Evolutionary conservation across 2,888 invertebrate genomes (phyloP), one percentile per base, ranked within the genome.

Genomic region (Tetrapedia diversipes): DNA sequence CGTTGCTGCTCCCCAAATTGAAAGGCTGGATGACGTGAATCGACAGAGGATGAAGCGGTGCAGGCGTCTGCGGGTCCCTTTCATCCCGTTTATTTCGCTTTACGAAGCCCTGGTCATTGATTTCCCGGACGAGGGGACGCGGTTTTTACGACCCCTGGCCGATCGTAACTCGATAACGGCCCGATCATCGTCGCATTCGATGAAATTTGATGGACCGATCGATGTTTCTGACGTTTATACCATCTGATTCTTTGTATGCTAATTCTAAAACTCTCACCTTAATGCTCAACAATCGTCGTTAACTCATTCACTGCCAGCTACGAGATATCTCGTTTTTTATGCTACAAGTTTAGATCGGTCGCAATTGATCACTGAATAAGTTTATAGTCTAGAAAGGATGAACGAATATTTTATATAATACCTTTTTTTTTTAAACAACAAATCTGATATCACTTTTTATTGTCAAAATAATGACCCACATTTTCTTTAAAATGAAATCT

Each of bases 101-200:
- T 63, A 61, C 74, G 56, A 67, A 24, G 37, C 27, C 34, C 29
- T 69, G 60, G 73, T 80, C 84, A 81, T 80, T 79, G 83, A 85
- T 84, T 84, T 84, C 79, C 80, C 29, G 73, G 47, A 64, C 77
- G 57, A 73, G 75, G 80, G 79, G 80, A 67, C 45, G 27, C 22
- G 41, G 64, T 61, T 60, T 82, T 72, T 63, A 68, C 53, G 56
- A 74, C 60, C 64, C 66, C 37, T 57, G 51, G 32, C 24, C 39
- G 53, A 77, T 75, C 51, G 60, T 70, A 74, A 75, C 22, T 72
- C 54, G 72, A 75, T 82, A 82, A 67, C 64, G 34, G 22, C 32
- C 22, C 53, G 67, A 82, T 79, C 68, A 67, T 79, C 56, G 59
- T 76, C 49, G 49, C 37, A 14, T 59, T 45, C 53, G 64, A 66